Base-by-base conservation (phyloP, 1,140 invertebrate species). In the Hylyphantes graminicola region DNA sequence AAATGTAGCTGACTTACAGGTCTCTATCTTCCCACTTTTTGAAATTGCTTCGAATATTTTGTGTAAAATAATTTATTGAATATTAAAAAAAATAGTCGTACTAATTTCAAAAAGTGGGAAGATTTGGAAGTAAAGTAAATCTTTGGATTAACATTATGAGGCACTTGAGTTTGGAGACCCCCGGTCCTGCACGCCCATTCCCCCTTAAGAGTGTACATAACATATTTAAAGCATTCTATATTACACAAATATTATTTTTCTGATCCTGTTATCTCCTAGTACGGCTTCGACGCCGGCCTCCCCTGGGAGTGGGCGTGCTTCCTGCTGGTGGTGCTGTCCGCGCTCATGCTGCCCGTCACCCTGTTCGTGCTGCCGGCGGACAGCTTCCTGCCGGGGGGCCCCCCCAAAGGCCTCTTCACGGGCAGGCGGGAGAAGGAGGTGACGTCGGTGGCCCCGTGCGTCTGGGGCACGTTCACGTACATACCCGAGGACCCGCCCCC, bases 301-400 rank as follows among this genome's bases (percentile, higher is more conserved):
- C 64, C 85, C 4, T 87, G 85, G 76, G 86, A 83, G 21, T 86
- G 79, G 81, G 76, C 77, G 3, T 77, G 82, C 68, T 82, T 85
- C n/a, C 61, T 86, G 0, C 55, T 87, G 65, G 83, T 87, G 7
- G 64, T 80, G 5, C 54, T 81, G 19, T 87, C 87, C 79, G 70
- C 86, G 0, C 15, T 78, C 19, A 86, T 87, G 79, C 63, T 87
- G 7, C 86, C 87, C 4, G 75, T 87, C 19, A 87, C 87, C 4
- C 51, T 87, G 7, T 87, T 87, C 51, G 51, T 87, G 13, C 61
- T 87, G 9, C 87, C 87, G 0, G 19, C 70, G 0, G 72, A 87
- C 74, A 51, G 59, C 0, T 77, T 87, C 50, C 12, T 15, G 8
- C 35, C 35, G 35, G 83, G 77, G 8, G 57, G 61, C 4, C 35